A percentile compares a stretch with the other conserved stretches of the same genome.
phyloP scores from a whole-genome alignment of 2,888 invertebrate genomes.

The Crocallis elinguaria region DNA sequence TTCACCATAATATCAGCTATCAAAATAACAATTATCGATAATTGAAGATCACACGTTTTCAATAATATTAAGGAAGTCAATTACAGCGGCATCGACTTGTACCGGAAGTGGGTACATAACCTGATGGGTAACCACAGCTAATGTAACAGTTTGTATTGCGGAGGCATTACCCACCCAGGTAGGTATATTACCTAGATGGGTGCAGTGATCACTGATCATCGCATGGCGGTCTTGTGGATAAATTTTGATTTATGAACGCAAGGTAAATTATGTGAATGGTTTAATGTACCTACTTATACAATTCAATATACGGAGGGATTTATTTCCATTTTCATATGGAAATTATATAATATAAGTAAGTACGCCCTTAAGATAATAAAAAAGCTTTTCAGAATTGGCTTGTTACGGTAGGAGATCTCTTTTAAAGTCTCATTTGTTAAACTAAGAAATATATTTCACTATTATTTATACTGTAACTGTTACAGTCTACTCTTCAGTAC shows the following conservation, averaged over 20 bases:
- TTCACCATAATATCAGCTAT: conserved; percentile 17
- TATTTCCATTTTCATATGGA: too few relatives aligned
- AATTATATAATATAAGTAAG: too few relatives aligned
- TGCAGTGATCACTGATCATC: conserved; percentile 6
- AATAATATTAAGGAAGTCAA: conserved; percentile 47
- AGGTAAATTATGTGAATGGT: too few relatives aligned
- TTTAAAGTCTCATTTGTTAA: too few relatives aligned
- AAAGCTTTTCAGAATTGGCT: too few relatives aligned
- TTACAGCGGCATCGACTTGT: conserved; percentile 33
- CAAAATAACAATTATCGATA: conserved; percentile 44
- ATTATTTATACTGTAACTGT: too few relatives aligned
- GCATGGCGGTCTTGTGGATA: conserved; percentile 13
- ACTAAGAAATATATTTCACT: too few relatives aligned
- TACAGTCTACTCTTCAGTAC: too few relatives aligned
- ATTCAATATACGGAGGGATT: too few relatives aligned
- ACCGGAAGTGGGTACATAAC: conserved; percentile 38
- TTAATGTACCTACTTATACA: too few relatives aligned
- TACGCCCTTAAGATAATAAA: too few relatives aligned
- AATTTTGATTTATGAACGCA: conserved; percentile 24
- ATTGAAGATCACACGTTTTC: conserved; percentile 46
- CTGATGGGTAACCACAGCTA: conserved; percentile 4
- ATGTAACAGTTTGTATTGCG: neutral
- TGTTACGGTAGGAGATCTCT: too few relatives aligned
- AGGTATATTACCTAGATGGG: conserved; percentile 12
- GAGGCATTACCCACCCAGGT: neutral